Percentiles rank a stretch among this genome's conserved stretches.
Conservation (phyloP, 2,797 vertebrate species). For the Scomberomorus guttatus region DNA sequence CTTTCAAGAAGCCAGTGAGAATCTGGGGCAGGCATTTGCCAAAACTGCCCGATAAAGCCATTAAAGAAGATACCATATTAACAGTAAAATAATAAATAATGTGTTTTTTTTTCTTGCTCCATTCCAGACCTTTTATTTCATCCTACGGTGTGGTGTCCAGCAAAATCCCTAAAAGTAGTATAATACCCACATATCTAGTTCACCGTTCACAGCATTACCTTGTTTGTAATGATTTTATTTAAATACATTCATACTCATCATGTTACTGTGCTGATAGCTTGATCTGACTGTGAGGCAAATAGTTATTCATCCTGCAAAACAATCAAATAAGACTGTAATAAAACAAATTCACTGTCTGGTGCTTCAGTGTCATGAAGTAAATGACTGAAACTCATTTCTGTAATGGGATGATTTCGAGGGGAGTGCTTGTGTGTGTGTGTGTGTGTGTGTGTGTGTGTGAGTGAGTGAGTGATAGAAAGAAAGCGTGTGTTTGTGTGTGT, state of each 20-base stretch:
- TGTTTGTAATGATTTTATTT: not conserved
- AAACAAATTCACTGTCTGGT: slow-evolving; percentile 34
- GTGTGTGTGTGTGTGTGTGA: not conserved
- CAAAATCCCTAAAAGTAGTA: slow-evolving; percentile 1
- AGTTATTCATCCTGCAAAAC: slow-evolving; percentile 19
- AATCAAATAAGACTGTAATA: slow-evolving; percentile 32
- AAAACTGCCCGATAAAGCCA: slow-evolving; percentile 52
- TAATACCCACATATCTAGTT: not conserved
- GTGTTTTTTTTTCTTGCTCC: slow-evolving; percentile 19
- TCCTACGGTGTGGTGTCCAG: not conserved
- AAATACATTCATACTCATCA: not conserved
- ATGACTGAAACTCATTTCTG: slow-evolving; percentile 48
- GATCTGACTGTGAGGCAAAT: not conserved
- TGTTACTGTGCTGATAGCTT: not conserved
- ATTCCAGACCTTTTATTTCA: slow-evolving; percentile 18
- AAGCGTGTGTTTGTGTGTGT: not conserved
- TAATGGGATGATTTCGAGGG: slow-evolving; percentile 52
- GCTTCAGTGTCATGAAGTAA: slow-evolving; percentile 27
- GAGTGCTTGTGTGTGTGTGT: not conserved
- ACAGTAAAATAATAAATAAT: slow-evolving; percentile 39
- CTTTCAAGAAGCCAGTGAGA: slow-evolving; percentile 63
- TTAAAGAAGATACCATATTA: slow-evolving; percentile 43
- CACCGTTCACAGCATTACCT: not conserved
- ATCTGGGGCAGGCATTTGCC: slow-evolving; percentile 67
- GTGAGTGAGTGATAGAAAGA: not conserved